A percentile compares a stretch with the other conserved stretches of the same genome.
These are phyloP conservation scores for Papilio gigon DNA, from an alignment of 2,888 invertebrate species.

Conservation along the genomic window DNA sequence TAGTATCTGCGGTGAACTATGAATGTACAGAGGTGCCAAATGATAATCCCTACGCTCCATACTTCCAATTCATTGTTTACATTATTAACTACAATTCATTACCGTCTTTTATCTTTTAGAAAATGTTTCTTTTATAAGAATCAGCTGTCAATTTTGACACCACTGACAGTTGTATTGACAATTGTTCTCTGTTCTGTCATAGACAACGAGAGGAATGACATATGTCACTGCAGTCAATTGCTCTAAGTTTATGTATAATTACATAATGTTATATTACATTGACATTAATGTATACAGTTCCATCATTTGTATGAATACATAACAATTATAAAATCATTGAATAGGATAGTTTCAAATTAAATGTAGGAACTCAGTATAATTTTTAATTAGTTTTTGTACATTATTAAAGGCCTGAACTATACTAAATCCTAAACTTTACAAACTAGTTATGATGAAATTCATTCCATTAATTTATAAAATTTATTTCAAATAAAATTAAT, in stretches of 20 bases:
- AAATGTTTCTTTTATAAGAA: background rate
- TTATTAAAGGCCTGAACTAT: too few species aligned
- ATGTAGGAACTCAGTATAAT: constrained; percentile 20
- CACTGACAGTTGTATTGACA: too few species aligned
- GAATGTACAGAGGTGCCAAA: background rate
- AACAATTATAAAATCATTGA: constrained; percentile 12
- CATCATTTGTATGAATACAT: background rate
- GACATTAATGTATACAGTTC: constrained; percentile 18
- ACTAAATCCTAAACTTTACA: too few species aligned
- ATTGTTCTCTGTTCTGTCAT: too few species aligned
- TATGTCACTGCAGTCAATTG: too few species aligned
- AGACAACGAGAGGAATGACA: too few species aligned
- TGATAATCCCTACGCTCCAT: background rate
- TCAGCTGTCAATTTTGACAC: too few species aligned
- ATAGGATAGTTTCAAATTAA: constrained; percentile 11
- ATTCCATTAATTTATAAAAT: too few species aligned
- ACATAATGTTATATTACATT: background rate
- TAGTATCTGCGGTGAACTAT: background rate
- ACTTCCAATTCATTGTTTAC: background rate
- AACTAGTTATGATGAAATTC: too few species aligned
- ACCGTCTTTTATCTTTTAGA: background rate
- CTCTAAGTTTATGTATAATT: background rate
- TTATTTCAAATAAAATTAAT: too few species aligned
- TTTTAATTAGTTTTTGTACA: background rate
- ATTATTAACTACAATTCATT: background rate